Evolutionary conservation across 2,113 vertebrate genomes (phyloP).

Genomic region (Myiopsitta monachus): DNA sequence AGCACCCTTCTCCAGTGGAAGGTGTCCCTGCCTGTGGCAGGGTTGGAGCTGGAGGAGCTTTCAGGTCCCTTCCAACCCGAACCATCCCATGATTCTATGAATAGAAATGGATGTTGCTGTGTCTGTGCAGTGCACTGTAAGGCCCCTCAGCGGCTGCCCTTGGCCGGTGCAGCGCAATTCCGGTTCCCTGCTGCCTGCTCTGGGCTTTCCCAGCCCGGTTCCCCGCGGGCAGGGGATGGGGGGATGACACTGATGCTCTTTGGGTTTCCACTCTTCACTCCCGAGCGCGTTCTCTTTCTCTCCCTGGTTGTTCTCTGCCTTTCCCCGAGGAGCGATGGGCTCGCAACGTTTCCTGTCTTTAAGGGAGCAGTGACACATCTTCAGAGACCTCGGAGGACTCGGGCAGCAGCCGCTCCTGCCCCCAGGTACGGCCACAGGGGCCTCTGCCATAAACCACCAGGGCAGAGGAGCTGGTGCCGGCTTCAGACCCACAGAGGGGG

Average conservation of each 20-base stretch:
- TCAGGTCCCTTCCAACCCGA: not conserved
- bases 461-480: not conserved
- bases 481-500: not conserved
- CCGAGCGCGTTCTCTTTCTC: rapidly evolving
- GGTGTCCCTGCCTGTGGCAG: not conserved
- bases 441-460: not conserved
- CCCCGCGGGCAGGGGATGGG: rapidly evolving
- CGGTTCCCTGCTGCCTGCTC: not conserved
- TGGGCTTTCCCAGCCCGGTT: rapidly evolving
- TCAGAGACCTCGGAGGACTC: constrained; percentile 43
- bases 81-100: not conserved
- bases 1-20: not conserved
- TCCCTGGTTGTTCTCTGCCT: rapidly evolving
- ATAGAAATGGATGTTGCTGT: not conserved
- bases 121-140: not conserved
- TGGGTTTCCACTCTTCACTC: not conserved
- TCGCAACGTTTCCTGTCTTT: not conserved
- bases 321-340: not conserved
- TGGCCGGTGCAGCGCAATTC: rapidly evolving
- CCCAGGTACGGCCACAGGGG: not conserved
- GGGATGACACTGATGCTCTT: too few species aligned
- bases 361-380: constrained; percentile 24
- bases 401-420: not conserved
- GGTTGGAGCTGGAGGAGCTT: not conserved
- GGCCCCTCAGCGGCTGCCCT: rapidly evolving